A percentile compares a stretch with the other conserved stretches of the same genome.
Evolutionary conservation across 2,888 invertebrate species (phyloP).

Genomic region (Pteria penguin): DNA sequence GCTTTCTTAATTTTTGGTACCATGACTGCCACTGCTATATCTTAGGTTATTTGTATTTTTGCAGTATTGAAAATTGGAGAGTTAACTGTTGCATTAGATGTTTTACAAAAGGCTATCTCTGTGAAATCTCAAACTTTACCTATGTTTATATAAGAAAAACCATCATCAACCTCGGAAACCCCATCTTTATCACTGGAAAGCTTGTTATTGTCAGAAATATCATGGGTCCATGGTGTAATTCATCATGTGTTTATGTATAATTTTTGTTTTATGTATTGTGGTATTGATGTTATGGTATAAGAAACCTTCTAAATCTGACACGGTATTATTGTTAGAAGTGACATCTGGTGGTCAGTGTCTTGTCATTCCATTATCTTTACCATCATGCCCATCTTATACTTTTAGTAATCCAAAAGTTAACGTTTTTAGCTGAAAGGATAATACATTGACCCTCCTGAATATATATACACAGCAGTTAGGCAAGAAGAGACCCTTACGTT

Average conservation of each 20-base stretch:
- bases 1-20: constrained; percentile 5
- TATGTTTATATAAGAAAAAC: neutral
- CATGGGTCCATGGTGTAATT: neutral
- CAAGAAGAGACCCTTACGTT: no score
- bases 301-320: neutral
- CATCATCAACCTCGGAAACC: neutral
- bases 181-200: neutral
- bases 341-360: neutral
- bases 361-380: neutral
- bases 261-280: neutral
- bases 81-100: neutral
- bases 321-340: neutral
- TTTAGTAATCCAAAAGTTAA: neutral
- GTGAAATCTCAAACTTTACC: neutral
- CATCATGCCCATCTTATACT: neutral
- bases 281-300: neutral
- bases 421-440: no score
- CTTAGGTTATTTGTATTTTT: constrained; percentile 4
- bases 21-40: neutral
- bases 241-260: neutral
- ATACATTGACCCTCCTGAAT: no score
- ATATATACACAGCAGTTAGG: no score
- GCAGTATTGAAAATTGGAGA: neutral
- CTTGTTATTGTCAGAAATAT: neutral
- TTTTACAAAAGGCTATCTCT: constrained; percentile 11